Base-by-base conservation (phyloP, 2,113 vertebrate species). In the Oenanthe oenanthe region DNA sequence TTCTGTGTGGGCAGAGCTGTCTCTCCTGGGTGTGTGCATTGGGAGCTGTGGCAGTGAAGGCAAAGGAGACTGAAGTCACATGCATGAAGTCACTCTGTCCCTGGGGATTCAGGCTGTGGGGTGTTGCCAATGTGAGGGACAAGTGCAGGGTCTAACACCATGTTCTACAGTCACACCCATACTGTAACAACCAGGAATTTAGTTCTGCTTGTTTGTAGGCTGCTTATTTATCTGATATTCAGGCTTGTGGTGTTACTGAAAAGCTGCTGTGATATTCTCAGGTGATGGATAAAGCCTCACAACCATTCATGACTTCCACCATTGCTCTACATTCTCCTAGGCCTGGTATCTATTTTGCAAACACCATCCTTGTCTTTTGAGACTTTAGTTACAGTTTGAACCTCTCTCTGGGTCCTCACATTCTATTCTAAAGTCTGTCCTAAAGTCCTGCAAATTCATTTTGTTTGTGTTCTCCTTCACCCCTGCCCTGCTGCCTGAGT, bases 71-170 rank as follows among this genome's bases (percentile, higher is more conserved):
- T n/a, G 74, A 67, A 48, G 47, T 45, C 26, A 43, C 4, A 1
- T 4, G 9, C 0, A 0, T 0, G 0, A 43, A 43, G 42, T 43
- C 42, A 12, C 56, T 76, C 65, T 0, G 0, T 86, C 51, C 63
- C 19, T 43, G 43, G 43, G 42, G 76, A 43, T 10, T 31, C 79
- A 63, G 67, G 58, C 75, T 77, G 56, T 48, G 66, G 42, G 50
- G 34, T 8, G 1, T 58, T 57, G 36, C 70, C 70, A 67, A 4
- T 0, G 0, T 51, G 72, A 94, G 51, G 28, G 60, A 65, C 17
- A 15, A 13, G 10, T 3, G 0, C 56, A 73, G 57, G 34, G 15
- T 19, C 2, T 60, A 67, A 80, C 19, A 43, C 24, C 0, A 0
- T 65, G 14, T 80, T 71, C 56, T 72, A 75, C 36, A 42, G 54